Evolutionary conservation across 2,797 vertebrate genomes (phyloP), one percentile per base, ranked within the genome.

Genomic region (Fringilla coelebs): DNA sequence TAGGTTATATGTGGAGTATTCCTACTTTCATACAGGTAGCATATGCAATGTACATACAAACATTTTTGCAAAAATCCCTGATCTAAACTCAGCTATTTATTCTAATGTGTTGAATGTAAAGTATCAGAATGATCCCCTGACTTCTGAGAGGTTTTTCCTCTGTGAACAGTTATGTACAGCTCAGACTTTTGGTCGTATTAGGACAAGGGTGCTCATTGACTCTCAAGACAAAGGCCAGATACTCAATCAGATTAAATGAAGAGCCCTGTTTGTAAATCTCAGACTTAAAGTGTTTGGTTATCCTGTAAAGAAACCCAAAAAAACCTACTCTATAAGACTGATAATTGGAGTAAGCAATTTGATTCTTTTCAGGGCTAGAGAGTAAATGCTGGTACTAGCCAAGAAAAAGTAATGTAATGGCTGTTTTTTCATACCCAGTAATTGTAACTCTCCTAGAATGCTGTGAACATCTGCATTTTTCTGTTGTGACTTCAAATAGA

Each of bases 361-460:
- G 20, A 61, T 74, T 71, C 2, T 34, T 79, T 88, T 67, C 36
- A 67, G 20, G 12, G 57, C 18, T n/a, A 29, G 24, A 85, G 68
- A 82, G 13, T 21, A 82, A 79, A 67, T 25, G 25, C 19, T 76
- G 22, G 13, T 63, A 58, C 21, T 28, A 74, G 8, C 8, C 31
- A 76, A 68, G 29, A 70, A 78, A 60, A 77, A 13, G 10, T 36
- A 79, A 71, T 38, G 2, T 28, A 60, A 36, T 15, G 54, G 4
- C 25, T 80, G 5, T 51, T 83, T 60, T 43, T 67, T 26, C 8
- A 43, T 38, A 54, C 4, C 7, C 8, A 46, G 38, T 54, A n/a
- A 41, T 31, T 51, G 13, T 49, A 0, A 0, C 22, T 80, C 13
- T 85, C 36, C 19, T 36, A 49, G 22, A 46, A 75, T 0, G 0